These are phyloP conservation scores for Brevimyrus niger DNA, from an alignment of 2,113 vertebrate genomes.

Conservation along the genomic window DNA sequence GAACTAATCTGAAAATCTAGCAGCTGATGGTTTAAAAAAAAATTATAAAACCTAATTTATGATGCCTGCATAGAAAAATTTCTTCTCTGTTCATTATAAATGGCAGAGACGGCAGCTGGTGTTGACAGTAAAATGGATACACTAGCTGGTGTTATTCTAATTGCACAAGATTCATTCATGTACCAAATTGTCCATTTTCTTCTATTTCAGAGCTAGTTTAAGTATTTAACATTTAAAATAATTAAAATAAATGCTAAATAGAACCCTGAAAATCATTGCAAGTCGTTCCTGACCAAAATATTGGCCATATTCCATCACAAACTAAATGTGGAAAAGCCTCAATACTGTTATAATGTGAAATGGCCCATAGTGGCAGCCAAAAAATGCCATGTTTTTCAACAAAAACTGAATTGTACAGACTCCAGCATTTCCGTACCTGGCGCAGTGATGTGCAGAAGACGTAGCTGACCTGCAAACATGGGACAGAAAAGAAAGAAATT, in stretches of 20 bases:
- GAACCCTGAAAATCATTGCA: not conserved
- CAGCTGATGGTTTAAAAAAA: not conserved
- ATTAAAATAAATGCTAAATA: not conserved
- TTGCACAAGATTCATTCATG: not conserved
- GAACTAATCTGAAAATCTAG: not conserved
- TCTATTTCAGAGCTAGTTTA: not conserved
- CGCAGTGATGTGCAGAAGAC: not conserved
- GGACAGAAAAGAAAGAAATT: not conserved
- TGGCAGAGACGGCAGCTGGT: not conserved
- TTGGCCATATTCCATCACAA: not conserved
- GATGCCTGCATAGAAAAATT: not conserved
- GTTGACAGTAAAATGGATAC: not conserved
- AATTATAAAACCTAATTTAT: not conserved
- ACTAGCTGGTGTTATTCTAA: not conserved
- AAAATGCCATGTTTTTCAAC: not conserved
- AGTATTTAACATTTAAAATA: not conserved
- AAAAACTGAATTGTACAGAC: not conserved
- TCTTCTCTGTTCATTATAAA: not conserved
- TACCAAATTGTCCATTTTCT: not conserved
- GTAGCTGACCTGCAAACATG: not conserved
- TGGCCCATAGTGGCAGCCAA: not conserved
- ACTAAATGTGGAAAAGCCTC: not conserved
- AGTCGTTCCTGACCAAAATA: not conserved
- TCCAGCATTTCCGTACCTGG: not conserved
- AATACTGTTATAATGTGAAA: not conserved